phyloP scores from a whole-genome alignment of 2,888 invertebrate genomes.

The Argyra leucocephala region DNA sequence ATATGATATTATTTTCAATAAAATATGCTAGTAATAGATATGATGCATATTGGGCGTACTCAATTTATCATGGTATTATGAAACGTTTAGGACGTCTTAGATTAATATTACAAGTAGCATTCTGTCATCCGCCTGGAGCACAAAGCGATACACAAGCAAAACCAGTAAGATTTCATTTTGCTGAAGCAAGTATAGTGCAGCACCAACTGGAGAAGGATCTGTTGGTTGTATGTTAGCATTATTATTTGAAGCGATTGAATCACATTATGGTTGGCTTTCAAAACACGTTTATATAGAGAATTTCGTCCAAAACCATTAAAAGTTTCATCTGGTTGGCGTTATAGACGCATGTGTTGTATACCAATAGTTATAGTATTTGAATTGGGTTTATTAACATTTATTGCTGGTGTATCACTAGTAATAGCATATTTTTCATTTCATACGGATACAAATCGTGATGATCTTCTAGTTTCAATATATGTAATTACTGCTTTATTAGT shows the following conservation, averaged over 20 bases:
- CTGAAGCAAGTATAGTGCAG: constrained; percentile 73
- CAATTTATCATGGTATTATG: constrained; percentile 66
- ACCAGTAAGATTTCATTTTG: constrained; percentile 81
- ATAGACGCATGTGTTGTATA: constrained; percentile 85
- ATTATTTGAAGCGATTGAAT: constrained; percentile 84
- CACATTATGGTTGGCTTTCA: constrained; percentile 80
- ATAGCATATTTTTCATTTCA: constrained; percentile 50
- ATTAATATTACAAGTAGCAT: constrained; percentile 78
- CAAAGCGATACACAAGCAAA: constrained; percentile 47
- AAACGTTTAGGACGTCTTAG: constrained; percentile 67
- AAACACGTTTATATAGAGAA: constrained; percentile 83
- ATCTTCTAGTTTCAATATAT: constrained; percentile 38
- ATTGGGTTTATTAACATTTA: constrained; percentile 60
- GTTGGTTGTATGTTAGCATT: constrained; percentile 93
- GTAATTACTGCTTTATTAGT: constrained; percentile 57
- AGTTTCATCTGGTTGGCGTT: constrained; percentile 57
- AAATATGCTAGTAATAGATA: constrained; percentile 49
- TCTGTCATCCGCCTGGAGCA: constrained; percentile 83
- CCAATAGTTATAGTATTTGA: constrained; percentile 84
- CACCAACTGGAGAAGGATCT: constrained; percentile 80
- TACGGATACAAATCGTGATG: constrained; percentile 28
- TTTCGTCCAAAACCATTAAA: constrained; percentile 72
- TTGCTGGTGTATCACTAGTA: constrained; percentile 58
- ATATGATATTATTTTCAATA: constrained; percentile 33
- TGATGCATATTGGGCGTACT: constrained; percentile 82